Conservation (phyloP, 2,888 invertebrate genomes). For the Myopa tessellatipennis region DNA sequence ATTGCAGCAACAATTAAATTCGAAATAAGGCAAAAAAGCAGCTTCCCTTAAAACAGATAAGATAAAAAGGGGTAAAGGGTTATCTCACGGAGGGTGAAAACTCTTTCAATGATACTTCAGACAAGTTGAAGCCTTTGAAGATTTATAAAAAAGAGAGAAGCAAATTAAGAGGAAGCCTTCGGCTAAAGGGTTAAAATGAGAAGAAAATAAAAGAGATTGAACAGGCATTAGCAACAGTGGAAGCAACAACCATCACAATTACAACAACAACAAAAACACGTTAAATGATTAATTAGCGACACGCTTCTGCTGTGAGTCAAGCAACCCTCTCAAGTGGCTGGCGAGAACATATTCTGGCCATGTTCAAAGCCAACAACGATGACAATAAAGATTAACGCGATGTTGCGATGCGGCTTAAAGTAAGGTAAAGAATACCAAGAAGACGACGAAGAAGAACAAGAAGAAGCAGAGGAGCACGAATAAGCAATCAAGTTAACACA, state of each 20-base stretch:
- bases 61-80: no score
- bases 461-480: neutral
- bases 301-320: conserved; percentile 50
- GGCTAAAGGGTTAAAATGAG: conserved; percentile 15
- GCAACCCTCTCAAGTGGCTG: conserved; percentile 23
- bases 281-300: conserved; percentile 61
- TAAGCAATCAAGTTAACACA: no score
- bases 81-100: no score
- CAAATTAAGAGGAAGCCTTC: conserved; percentile 17
- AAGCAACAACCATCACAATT: neutral
- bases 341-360: neutral
- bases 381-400: conserved; percentile 28
- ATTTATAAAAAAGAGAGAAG: neutral
- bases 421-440: neutral
- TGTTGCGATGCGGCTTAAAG: neutral
- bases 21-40: no score
- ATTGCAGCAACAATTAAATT: no score
- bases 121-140: conserved; percentile 28
- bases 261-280: conserved; percentile 14
- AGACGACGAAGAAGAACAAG: neutral
- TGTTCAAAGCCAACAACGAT: conserved; percentile 5
- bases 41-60: no score
- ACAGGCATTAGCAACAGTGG: neutral
- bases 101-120: neutral
- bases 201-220: neutral